Base-by-base conservation (phyloP, 2,888 invertebrate species). In the Chirona hameri region DNA sequence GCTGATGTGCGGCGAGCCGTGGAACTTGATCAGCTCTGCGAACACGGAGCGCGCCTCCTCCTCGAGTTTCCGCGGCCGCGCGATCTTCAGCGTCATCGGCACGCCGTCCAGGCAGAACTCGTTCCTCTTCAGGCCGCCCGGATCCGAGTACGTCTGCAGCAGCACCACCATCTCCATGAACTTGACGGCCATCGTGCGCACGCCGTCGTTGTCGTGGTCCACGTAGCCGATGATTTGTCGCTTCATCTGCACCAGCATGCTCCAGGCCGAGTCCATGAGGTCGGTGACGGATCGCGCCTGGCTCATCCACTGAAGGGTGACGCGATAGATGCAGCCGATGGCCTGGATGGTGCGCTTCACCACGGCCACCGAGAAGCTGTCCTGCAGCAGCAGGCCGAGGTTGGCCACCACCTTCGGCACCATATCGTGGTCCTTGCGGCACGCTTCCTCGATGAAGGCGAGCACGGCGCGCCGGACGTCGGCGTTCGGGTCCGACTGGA, bases 171-270 rank as follows among this genome's bases (percentile, higher is more conserved):
- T 94, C 88, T 99, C 99, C 29, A 99, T 90, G 87, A 99, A 99
- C 89, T 99, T 99, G 0, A 99, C 94, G 0, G 96, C 94, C 89
- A 97, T 96, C 0, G 98, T 98, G 83, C 99, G 91, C 84, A 99
- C 93, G 24, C 93, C 99, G 89, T 99, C 99, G 88, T 98, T 98
- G 86, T 98, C 98, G 86, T 94, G 96, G 87, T 99, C 98, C 84
- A 99, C 93, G 92, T 97, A 92, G 86, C 95, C 93, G 69, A 96
- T 90, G 83, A 99, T 94, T 86, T 93, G 91, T 82, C 90, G 91
- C 90, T 98, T 99, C 82, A 99, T 91, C 81, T 93, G 90, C 83
- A 92, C 92, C 69, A 99, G 90, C 83, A 94, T 92, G 83, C 92
- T 92, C 99, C 99, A 99, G 0, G 96, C 93, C 84, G 91, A 91